Evolutionary conservation across 2,888 invertebrate species (phyloP).

Genomic region (Biston stratarius): DNA sequence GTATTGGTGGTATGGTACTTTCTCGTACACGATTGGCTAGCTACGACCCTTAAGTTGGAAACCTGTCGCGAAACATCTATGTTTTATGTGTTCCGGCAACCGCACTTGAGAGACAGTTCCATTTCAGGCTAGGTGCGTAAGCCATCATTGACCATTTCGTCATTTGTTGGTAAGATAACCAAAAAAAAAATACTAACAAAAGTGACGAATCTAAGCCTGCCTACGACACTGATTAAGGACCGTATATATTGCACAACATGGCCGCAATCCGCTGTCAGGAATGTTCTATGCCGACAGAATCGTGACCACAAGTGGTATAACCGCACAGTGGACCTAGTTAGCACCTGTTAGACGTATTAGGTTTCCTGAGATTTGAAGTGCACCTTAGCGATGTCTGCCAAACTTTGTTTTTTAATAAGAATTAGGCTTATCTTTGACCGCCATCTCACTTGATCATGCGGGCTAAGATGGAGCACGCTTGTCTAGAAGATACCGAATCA

Average conservation of each 20-base stretch:
- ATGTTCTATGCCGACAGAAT: slow-evolving; percentile 34
- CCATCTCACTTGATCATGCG: too few species aligned
- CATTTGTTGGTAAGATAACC: not conserved
- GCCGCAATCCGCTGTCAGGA: slow-evolving; percentile 33
- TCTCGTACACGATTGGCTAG: too few species aligned
- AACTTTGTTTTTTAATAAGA: slow-evolving; percentile 1
- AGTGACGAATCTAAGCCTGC: not conserved
- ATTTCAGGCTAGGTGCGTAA: too few species aligned
- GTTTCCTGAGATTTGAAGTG: slow-evolving; percentile 12
- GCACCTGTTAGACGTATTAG: slow-evolving; percentile 21
- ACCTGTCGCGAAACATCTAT: too few species aligned
- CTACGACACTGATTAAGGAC: slow-evolving; percentile 3
- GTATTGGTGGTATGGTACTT: too few species aligned
- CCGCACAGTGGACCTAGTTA: slow-evolving; percentile 29
- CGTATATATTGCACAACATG: slow-evolving; percentile 19
- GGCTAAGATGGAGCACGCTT: too few species aligned
- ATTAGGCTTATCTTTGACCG: too few species aligned
- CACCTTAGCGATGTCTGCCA: slow-evolving; percentile 4
- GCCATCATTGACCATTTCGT: too few species aligned
- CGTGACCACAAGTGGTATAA: slow-evolving; percentile 40
- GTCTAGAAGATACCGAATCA: too few species aligned
- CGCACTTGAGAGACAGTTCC: too few species aligned
- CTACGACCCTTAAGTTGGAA: too few species aligned
- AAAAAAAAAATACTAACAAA: not conserved
- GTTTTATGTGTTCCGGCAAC: too few species aligned